A percentile compares a stretch with the other conserved stretches of the same genome.
Evolutionary conservation across 2,888 invertebrate species (phyloP).

Genomic region (Pocota personata): DNA sequence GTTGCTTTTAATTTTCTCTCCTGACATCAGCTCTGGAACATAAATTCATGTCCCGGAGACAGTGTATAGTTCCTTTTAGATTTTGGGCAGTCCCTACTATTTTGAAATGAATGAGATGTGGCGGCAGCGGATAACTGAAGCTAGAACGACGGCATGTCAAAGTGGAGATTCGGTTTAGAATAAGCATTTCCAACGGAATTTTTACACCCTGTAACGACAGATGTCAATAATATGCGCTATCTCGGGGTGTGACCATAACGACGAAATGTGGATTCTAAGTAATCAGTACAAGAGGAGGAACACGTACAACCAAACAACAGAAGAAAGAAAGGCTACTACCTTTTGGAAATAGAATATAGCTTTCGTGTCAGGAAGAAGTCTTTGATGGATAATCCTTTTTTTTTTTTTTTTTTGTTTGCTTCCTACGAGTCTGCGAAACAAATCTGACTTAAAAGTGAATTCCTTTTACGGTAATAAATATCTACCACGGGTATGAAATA

Average conservation of each 20-base stretch:
- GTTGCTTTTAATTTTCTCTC: constrained; percentile 70
- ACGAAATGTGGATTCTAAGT: not conserved
- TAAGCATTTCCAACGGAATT: not conserved
- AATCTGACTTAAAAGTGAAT: too few relatives aligned
- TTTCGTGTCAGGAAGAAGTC: too few relatives aligned
- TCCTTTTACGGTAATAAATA: too few relatives aligned
- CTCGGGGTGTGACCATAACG: not conserved
- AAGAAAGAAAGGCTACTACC: too few relatives aligned
- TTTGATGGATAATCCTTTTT: too few relatives aligned
- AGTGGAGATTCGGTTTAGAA: not conserved
- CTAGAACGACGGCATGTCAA: not conserved
- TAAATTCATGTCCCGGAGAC: constrained; percentile 59
- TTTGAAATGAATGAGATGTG: constrained; percentile 42
- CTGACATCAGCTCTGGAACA: constrained; percentile 58
- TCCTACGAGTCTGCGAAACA: too few relatives aligned
- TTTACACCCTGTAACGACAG: not conserved
- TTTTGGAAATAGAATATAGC: too few relatives aligned
- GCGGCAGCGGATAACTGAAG: not conserved
- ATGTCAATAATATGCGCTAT: not conserved
- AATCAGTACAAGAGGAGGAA: not conserved
- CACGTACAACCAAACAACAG: too few relatives aligned
- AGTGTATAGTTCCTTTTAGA: constrained; percentile 35
- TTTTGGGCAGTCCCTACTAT: constrained; percentile 7
- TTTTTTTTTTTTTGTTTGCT: too few relatives aligned
- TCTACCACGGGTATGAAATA: too few relatives aligned